These are phyloP conservation scores for Gopherus evgoodei DNA, from an alignment of 2,113 vertebrate genomes.

Conservation along the genomic window DNA sequence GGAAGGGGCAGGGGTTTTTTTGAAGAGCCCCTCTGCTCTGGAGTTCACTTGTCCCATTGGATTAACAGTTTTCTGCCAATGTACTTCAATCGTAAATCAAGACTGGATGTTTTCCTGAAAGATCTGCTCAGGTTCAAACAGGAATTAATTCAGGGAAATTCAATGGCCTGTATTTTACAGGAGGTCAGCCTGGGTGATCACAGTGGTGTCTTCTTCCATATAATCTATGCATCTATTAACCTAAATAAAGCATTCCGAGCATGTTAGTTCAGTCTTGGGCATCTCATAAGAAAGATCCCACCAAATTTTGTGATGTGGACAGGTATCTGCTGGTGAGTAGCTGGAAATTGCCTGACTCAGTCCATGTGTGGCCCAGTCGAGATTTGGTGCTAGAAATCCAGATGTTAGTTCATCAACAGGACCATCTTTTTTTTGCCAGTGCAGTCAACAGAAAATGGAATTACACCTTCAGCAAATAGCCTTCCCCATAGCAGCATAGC, in stretches of 20 bases:
- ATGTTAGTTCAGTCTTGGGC: background rate
- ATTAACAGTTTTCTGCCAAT: background rate
- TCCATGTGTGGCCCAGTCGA: background rate
- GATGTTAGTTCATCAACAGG: background rate
- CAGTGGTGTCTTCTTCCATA: too few relatives aligned
- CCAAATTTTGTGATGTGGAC: background rate
- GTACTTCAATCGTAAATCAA: background rate
- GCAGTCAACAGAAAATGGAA: background rate
- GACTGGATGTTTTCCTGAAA: background rate
- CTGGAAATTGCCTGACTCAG: background rate
- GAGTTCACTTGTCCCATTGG: background rate
- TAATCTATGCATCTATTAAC: background rate
- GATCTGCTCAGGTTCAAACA: background rate
- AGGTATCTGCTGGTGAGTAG: background rate
- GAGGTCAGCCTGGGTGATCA: background rate
- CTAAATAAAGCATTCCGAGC: background rate
- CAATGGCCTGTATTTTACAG: background rate
- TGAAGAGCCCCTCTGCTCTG: rapidly evolving
- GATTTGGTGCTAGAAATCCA: background rate
- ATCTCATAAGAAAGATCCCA: background rate
- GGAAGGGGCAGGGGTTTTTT: background rate
- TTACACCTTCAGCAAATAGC: background rate
- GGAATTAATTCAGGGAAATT: background rate
- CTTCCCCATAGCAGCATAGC: background rate
- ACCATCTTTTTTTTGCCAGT: background rate